Base-by-base conservation (phyloP, 2,888 invertebrate genomes). In the Stenichneumon culpator region DNA sequence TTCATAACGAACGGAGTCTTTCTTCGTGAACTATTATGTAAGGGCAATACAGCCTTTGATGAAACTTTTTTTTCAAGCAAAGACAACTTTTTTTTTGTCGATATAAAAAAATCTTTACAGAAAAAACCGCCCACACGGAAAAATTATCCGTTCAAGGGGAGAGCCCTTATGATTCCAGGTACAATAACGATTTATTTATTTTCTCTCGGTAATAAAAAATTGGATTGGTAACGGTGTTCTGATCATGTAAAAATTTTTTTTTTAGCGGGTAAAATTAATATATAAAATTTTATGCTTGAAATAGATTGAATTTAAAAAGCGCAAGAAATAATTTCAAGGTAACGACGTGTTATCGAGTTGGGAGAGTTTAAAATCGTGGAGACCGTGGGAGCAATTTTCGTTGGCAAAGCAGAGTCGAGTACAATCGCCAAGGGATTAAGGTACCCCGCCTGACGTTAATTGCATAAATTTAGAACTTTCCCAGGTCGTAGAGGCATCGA, bases 381-480 rank as follows among this genome's bases (percentile, higher is more conserved):
- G 3, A 25, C 7, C 3, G 22, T 11, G 22, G 9, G 11, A 11
- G 22, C 54, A 25, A 32, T 25, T 60, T 60, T 28, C 28, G 16
- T 28, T 25, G 60, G 2, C 60, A 16, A 5, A 60, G 60, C 60
- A 57, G 11, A 60, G 60, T 60, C 6, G 14, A 19, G 57, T 57
- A 57, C 60, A 60, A 60, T 28, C 32, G n/a, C 14, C 28, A 39
- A n/a, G 25, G 44, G 16, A 44, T 16, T 16, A 22, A 60, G 3
- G 28, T 39, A 11, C 22, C 22, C n/a, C 39, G 57, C 39, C 68
- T n/a, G 68, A 68, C 67, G 77, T 44, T 78, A 78, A 78, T 78
- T 78, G 77, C 77, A 78, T 75, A 75, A 75, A 75, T 78, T 78
- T 78, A 57, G 57, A 68, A 78, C 68, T 68, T 68, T 32, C 25